Evolutionary conservation across 2,888 invertebrate genomes (phyloP).

Genomic region (Agrochola circellaris): DNA sequence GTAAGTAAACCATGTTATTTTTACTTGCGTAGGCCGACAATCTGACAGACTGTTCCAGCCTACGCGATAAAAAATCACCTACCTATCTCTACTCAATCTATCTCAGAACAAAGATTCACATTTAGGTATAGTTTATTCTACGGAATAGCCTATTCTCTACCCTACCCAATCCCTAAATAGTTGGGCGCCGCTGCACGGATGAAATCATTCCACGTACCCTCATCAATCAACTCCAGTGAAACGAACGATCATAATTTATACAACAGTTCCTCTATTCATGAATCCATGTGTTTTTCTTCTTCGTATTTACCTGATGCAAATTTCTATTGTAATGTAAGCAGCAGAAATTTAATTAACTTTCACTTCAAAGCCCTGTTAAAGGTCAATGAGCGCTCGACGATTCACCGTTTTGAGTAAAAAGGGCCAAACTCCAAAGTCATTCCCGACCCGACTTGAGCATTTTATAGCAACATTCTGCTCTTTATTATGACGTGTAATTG

Average conservation of each 20-base stretch:
- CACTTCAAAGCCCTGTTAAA: slow-evolving; percentile 82
- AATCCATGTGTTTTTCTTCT: slow-evolving; percentile 65
- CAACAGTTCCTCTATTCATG: slow-evolving; percentile 52
- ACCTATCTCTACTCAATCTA: slow-evolving; percentile 37
- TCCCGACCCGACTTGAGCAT: slow-evolving; percentile 77
- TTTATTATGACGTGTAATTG: slow-evolving; percentile 81
- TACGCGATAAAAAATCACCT: slow-evolving; percentile 25
- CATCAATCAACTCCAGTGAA: slow-evolving; percentile 65
- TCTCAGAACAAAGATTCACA: slow-evolving; percentile 59
- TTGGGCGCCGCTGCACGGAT: slow-evolving; percentile 49
- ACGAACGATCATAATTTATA: slow-evolving; percentile 66
- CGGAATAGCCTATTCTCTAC: slow-evolving; percentile 42
- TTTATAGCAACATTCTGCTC: slow-evolving; percentile 78
- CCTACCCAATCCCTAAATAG: slow-evolving; percentile 56
- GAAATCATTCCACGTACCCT: slow-evolving; percentile 65
- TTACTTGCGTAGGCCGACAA: background rate
- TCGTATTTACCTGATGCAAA: slow-evolving; percentile 78
- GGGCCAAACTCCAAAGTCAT: slow-evolving; percentile 79
- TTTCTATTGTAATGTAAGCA: slow-evolving; percentile 85
- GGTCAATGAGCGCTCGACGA: slow-evolving; percentile 82
- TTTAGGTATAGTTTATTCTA: slow-evolving; percentile 51
- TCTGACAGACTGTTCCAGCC: background rate
- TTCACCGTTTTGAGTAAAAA: slow-evolving; percentile 82
- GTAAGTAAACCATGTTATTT: slow-evolving; percentile 15
- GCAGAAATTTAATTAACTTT: slow-evolving; percentile 87